Conservation (phyloP, 2,888 invertebrate genomes). For the Noctua janthina region DNA sequence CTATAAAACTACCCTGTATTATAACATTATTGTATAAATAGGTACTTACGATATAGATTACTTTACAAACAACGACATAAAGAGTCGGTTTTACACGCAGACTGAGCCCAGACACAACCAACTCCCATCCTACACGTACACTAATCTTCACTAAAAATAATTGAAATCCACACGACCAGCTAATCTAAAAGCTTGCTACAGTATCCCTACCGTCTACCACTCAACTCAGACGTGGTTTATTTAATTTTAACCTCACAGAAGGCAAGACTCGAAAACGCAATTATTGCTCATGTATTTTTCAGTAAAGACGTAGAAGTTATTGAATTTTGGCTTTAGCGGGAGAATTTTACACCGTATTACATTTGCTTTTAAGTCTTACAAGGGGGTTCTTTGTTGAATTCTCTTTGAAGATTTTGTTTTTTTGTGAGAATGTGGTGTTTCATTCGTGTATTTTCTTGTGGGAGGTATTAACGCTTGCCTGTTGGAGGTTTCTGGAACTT, state of each 20-base stretch:
- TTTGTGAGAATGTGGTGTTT: conserved; percentile 8
- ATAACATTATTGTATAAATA: not conserved
- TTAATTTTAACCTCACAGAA: conserved; percentile 59
- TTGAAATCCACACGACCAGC: not conserved
- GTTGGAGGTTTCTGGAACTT: not conserved
- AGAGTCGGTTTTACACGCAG: not conserved
- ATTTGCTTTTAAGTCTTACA: conserved; percentile 50
- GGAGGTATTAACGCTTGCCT: conserved; percentile 8
- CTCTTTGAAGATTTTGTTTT: conserved; percentile 30
- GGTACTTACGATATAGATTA: not conserved
- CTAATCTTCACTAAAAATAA: conserved; percentile 10
- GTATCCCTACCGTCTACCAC: conserved; percentile 42
- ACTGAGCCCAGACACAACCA: not conserved
- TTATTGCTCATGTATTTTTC: conserved; percentile 69
- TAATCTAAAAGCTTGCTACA: conserved; percentile 27
- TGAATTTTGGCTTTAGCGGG: conserved; percentile 57
- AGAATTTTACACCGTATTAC: conserved; percentile 59
- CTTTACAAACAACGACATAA: not conserved
- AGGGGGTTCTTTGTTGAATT: conserved; percentile 29
- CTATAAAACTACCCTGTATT: not conserved
- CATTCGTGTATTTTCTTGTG: conserved; percentile 22
- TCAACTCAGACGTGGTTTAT: conserved; percentile 51
- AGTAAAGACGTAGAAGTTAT: conserved; percentile 60
- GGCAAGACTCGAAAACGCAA: conserved; percentile 61
- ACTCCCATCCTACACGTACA: not conserved